These are phyloP conservation scores for Planiliza haematocheilus DNA, from an alignment of 2,113 vertebrate species.

Conservation along the genomic window DNA sequence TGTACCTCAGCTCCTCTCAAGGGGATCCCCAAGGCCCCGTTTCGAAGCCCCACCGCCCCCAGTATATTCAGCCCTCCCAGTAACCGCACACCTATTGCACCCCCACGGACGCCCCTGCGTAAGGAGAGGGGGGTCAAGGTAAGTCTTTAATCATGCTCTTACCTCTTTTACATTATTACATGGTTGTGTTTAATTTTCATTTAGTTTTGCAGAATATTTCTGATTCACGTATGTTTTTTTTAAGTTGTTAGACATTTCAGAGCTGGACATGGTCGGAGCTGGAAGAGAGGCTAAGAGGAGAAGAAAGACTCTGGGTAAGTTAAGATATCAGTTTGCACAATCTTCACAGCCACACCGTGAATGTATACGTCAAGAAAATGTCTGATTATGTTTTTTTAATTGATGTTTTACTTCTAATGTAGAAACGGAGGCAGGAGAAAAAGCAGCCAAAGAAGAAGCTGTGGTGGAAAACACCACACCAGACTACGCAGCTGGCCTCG, in stretches of 20 bases:
- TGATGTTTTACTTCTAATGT: not conserved
- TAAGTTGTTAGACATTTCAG: conserved; percentile 93
- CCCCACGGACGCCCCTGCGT: conserved; percentile 90
- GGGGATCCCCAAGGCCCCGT: conserved; percentile 97
- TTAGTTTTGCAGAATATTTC: not conserved
- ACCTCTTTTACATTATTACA: too few species aligned
- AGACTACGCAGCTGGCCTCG: conserved; percentile 96
- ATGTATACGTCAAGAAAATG: too few species aligned
- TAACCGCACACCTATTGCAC: conserved; percentile 93
- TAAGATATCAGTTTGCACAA: not conserved
- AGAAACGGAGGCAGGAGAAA: conserved; percentile 94
- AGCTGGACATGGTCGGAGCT: conserved; percentile 93
- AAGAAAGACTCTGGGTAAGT: conserved; percentile 93
- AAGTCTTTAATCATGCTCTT: not conserved
- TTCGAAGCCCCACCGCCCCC: conserved; percentile 93
- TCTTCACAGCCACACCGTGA: too few species aligned
- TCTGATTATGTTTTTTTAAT: not conserved
- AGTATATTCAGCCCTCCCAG: conserved; percentile 95
- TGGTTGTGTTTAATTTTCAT: not conserved
- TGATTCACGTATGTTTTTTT: not conserved
- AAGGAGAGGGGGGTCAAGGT: conserved; percentile 99
- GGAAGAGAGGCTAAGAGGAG: conserved; percentile 96
- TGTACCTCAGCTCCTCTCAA: conserved; percentile 90
- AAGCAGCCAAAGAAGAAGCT: conserved; percentile 93
- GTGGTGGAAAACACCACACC: conserved; percentile 96